Conservation (phyloP, 2,888 invertebrate species). For the Tetranychus truncatus region DNA sequence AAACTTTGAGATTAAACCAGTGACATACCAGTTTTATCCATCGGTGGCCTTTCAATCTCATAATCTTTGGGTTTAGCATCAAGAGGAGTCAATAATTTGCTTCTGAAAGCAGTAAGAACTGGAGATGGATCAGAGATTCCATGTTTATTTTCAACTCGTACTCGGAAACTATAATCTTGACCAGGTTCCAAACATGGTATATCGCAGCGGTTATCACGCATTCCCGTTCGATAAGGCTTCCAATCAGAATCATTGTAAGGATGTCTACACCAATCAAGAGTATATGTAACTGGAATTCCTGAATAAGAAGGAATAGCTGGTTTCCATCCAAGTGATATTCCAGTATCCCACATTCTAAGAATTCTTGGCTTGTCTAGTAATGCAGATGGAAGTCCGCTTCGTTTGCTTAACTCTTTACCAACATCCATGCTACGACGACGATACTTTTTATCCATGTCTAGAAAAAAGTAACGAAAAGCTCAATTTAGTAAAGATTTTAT, state of each 20-base stretch:
- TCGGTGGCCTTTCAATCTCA: conserved; percentile 24
- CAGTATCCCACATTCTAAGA: conserved; percentile 71
- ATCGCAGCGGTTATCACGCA: conserved; percentile 72
- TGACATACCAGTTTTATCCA: conserved; percentile 25
- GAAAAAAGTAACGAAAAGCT: conserved; percentile 4
- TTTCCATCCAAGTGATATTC: conserved; percentile 75
- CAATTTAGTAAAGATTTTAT: conserved; percentile 1
- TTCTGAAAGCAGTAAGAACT: conserved; percentile 31
- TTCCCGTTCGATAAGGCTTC: conserved; percentile 58
- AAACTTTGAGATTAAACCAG: background rate
- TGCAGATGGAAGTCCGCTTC: conserved; percentile 57
- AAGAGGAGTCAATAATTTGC: conserved; percentile 31
- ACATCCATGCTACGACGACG: background rate
- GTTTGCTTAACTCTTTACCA: background rate
- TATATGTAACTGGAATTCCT: conserved; percentile 74
- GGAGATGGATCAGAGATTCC: conserved; percentile 50
- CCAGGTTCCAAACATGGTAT: conserved; percentile 74
- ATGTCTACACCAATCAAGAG: conserved; percentile 78
- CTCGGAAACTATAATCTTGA: conserved; percentile 81
- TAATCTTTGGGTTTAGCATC: conserved; percentile 28
- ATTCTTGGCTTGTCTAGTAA: conserved; percentile 76
- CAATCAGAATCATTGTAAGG: conserved; percentile 62
- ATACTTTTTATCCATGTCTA: background rate
- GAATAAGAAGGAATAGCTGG: conserved; percentile 75
- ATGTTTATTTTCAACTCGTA: conserved; percentile 87